These are phyloP conservation scores for Monopterus albus DNA, from an alignment of 2,113 vertebrate species.

Conservation along the genomic window DNA sequence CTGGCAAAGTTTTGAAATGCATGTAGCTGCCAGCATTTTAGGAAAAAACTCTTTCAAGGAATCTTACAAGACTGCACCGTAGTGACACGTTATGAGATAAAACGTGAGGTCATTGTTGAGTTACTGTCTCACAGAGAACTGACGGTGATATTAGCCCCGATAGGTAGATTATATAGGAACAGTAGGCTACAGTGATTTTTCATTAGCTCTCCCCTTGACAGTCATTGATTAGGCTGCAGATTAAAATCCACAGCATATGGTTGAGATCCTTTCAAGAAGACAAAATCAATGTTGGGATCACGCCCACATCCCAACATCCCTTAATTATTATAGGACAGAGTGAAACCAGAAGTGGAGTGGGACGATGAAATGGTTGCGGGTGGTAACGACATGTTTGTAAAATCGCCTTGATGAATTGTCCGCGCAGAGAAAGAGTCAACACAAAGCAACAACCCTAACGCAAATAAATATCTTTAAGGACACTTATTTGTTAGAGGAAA, in stretches of 20 bases:
- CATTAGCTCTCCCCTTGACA: constrained; percentile 4
- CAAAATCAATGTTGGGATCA: background rate
- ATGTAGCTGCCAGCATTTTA: background rate
- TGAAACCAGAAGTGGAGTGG: background rate
- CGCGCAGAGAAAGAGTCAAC: no score
- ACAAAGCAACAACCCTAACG: no score
- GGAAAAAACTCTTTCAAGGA: background rate
- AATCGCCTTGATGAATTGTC: no score
- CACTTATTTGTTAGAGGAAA: background rate
- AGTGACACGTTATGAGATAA: background rate
- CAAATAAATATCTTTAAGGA: no score
- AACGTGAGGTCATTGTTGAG: background rate
- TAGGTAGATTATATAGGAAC: background rate
- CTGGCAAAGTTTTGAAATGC: background rate
- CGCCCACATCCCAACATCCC: constrained; percentile 2
- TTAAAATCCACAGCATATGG: background rate
- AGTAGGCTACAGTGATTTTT: background rate
- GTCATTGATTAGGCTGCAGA: constrained; percentile 9
- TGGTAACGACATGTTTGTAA: background rate
- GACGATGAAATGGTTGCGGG: background rate
- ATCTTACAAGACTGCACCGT: background rate
- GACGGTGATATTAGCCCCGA: background rate
- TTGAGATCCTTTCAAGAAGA: constrained; percentile 12
- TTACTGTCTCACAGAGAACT: background rate
- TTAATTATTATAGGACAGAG: no score